Percentiles rank a stretch among this genome's conserved stretches.
Evolutionary conservation across 2,797 vertebrate genomes (phyloP).

Genomic region (Gambelia wislizenii): DNA sequence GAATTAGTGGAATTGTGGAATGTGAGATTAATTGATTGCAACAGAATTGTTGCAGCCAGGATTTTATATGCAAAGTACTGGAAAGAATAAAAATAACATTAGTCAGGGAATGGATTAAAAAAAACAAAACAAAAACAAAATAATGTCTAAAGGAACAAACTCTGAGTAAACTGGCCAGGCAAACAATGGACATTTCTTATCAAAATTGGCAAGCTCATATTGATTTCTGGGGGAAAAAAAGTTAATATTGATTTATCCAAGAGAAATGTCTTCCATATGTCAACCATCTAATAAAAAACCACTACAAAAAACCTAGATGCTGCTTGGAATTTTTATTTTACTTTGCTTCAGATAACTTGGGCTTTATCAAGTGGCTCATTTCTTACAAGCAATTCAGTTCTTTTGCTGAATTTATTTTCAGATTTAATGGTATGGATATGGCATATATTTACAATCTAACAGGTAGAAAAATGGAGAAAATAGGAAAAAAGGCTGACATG

Average conservation of each 20-base stretch:
- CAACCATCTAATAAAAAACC: not conserved
- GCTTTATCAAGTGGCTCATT: not conserved
- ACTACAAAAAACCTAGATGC: not conserved
- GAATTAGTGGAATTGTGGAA: not conserved
- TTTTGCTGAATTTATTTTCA: not conserved
- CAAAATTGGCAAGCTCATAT: not conserved
- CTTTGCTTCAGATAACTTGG: not conserved
- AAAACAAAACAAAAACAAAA: not conserved
- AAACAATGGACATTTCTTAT: not conserved
- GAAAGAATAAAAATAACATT: not conserved
- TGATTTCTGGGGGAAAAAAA: not conserved
- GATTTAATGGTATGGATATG: not conserved
- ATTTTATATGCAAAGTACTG: constrained; percentile 2
- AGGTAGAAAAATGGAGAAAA: not conserved
- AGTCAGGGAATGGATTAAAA: no score
- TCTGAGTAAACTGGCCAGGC: not conserved
- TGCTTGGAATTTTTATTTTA: not conserved
- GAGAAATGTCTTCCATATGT: not conserved
- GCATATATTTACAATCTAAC: not conserved
- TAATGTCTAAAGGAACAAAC: not conserved
- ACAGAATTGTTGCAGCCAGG: not conserved
- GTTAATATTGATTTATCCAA: not conserved
- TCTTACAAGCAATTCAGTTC: not conserved
- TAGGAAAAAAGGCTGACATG: not conserved
- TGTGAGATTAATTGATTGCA: not conserved